phyloP scores from a whole-genome alignment of 2,888 invertebrate species.

The Argyresthia goedartella region DNA sequence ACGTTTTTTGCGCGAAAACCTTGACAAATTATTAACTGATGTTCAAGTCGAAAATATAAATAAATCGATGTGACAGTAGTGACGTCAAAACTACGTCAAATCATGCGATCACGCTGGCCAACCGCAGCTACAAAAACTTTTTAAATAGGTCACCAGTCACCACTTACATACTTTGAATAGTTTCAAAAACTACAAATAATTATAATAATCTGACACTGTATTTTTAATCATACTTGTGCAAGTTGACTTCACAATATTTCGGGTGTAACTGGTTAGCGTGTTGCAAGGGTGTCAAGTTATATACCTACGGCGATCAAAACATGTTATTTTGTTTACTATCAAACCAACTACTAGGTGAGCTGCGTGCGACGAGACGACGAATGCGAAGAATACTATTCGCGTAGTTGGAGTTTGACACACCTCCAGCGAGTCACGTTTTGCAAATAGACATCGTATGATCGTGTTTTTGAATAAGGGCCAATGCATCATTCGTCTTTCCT shows the following conservation, averaged over 20 bases:
- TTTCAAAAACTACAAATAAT: background rate
- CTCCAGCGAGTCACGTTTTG: conserved; percentile 28
- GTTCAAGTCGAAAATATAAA: conserved; percentile 27
- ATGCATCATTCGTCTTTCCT: background rate
- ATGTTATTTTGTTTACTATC: conserved; percentile 26
- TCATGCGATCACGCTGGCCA: conserved; percentile 48
- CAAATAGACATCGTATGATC: conserved; percentile 55
- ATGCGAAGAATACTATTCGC: background rate
- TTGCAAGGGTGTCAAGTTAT: conserved; percentile 20
- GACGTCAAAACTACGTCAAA: conserved; percentile 39
- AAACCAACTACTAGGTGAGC: background rate
- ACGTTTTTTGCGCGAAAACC: conserved; percentile 15
- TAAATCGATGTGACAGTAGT: conserved; percentile 48
- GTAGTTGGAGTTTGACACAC: conserved; percentile 30
- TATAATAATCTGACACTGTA: too few relatives aligned
- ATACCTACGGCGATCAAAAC: conserved; percentile 39
- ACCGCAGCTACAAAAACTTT: conserved; percentile 27
- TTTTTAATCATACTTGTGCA: too few relatives aligned
- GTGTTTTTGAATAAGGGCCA: conserved; percentile 18
- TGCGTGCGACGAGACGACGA: too few relatives aligned
- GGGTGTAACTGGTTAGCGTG: conserved; percentile 1
- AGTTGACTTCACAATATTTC: background rate
- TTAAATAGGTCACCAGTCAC: conserved; percentile 11
- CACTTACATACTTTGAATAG: conserved; percentile 13
- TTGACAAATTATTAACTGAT: conserved; percentile 20